Conservation (phyloP, 2,797 vertebrate species). For the Onychomys leucogaster region DNA sequence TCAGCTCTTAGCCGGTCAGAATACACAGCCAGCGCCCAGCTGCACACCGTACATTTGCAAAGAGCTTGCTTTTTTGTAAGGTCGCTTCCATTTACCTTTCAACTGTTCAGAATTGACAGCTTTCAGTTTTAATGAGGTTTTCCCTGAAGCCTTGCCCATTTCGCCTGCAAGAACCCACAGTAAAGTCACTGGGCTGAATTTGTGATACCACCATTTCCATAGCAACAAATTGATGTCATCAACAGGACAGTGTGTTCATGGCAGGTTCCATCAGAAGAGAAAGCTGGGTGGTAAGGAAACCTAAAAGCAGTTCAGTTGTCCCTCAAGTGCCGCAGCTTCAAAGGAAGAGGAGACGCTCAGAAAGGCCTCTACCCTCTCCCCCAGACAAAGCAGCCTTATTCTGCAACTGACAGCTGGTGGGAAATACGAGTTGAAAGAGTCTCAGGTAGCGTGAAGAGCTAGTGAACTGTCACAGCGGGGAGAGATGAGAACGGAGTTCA, state of each 20-base stretch:
- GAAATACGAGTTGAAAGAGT: slow-evolving; percentile 76
- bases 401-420: slow-evolving; percentile 59
- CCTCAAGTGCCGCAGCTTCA: slow-evolving; percentile 82
- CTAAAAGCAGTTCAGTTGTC: slow-evolving; percentile 84
- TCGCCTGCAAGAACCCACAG: slow-evolving; percentile 82
- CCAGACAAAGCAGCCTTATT: slow-evolving; percentile 82
- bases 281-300: slow-evolving; percentile 81
- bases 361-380: slow-evolving; percentile 73
- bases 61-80: slow-evolving; percentile 55
- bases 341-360: slow-evolving; percentile 75
- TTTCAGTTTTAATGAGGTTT: slow-evolving; percentile 81
- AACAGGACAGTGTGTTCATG: slow-evolving; percentile 80
- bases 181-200: slow-evolving; percentile 83
- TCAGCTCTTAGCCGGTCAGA: slow-evolving; percentile 9
- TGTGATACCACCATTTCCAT: slow-evolving; percentile 87
- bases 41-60: not conserved
- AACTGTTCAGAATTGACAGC: slow-evolving; percentile 69
- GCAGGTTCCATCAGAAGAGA: slow-evolving; percentile 86
- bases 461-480: slow-evolving; percentile 78
- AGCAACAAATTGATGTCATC: slow-evolving; percentile 88
- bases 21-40: not conserved
- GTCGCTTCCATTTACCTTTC: slow-evolving; percentile 69
- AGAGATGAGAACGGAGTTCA: slow-evolving; percentile 68
- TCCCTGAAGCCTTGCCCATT: slow-evolving; percentile 79
- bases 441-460: slow-evolving; percentile 40